These are phyloP conservation scores for Vulpes lagopus DNA, from an alignment of 2,113 vertebrate genomes.

Conservation along the genomic window DNA sequence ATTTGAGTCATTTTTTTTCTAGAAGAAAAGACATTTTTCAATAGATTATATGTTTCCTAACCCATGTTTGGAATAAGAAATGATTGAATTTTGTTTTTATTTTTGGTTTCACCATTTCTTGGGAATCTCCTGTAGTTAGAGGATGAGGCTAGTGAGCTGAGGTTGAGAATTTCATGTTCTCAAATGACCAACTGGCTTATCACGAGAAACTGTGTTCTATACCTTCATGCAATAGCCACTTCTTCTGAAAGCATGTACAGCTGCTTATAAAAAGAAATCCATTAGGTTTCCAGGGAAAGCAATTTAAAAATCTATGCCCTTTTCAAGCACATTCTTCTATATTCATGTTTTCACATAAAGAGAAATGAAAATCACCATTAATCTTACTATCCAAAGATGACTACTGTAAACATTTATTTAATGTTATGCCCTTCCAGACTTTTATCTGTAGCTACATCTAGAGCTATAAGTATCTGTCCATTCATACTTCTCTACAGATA, in stretches of 20 bases:
- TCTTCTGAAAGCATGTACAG: not conserved
- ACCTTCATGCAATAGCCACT: no score
- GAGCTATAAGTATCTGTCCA: not conserved
- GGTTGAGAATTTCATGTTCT: not conserved
- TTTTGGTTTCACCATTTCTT: not conserved
- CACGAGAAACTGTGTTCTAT: not conserved
- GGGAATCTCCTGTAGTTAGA: not conserved
- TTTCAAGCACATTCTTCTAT: slow-evolving; percentile 1
- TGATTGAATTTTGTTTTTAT: not conserved
- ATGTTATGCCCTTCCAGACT: not conserved
- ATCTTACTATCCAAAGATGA: not conserved
- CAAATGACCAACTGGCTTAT: not conserved
- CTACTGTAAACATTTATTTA: not conserved
- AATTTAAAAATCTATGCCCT: not conserved
- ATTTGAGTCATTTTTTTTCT: slow-evolving; percentile 63
- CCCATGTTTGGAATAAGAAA: not conserved
- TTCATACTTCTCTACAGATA: not conserved
- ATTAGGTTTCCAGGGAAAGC: not conserved
- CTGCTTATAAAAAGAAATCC: not conserved
- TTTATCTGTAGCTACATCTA: not conserved
- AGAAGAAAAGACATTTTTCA: not conserved
- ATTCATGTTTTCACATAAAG: not conserved
- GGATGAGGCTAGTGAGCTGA: not conserved
- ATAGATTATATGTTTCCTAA: slow-evolving; percentile 33
- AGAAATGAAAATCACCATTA: slow-evolving; percentile 11